Base-by-base conservation (phyloP, 2,113 vertebrate genomes). In the Barbus barbus region DNA sequence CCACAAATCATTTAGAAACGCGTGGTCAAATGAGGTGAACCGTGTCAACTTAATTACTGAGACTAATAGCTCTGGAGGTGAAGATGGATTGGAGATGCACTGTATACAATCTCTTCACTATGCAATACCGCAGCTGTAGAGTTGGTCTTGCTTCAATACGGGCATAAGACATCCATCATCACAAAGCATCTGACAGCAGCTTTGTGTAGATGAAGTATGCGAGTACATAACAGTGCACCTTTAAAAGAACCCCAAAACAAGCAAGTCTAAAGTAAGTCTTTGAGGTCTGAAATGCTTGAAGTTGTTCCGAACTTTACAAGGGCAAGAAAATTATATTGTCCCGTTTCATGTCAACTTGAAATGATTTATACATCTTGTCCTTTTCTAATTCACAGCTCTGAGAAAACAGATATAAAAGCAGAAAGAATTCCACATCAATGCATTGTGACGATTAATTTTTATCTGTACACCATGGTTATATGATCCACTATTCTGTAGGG, bases 1-100 rank as follows among this genome's bases (percentile, higher is more conserved):
- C 84, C 91, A 92, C 91, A 92, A 92, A 92, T 93, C 73, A 91
- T 91, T 90, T 86, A 80, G 90, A 90, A 90, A 91, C 88, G 90
- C 51, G 60, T 74, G 90, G 90, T 91, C 92, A 90, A 89, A 88
- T 87, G 91, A 92, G 63, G 90, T 91, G 91, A 94, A 90, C 84
- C 83, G 87, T 92, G 90, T 92, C 91, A 80, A 91, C 90, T 91
- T 94, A 93, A 93, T 95, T 94, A 93, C 88, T 77, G 87, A 87
- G 85, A 87, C 86, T 87, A 89, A 94, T 89, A 89, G 89, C 81
- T 61, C 78, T 85, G 90, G 89, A 85, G 78, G 86, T 73, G 69
- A 46, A 85, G 87, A 89, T 82, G 76, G 84, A 91, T 93, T 91
- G 91, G 85, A 90, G 91, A 91, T 71, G 65, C 84, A 89, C 85